Percentiles rank a stretch among this genome's conserved stretches.
phyloP scores from a whole-genome alignment of 2,797 vertebrate species.

The Gymnothorax reevesii region DNA sequence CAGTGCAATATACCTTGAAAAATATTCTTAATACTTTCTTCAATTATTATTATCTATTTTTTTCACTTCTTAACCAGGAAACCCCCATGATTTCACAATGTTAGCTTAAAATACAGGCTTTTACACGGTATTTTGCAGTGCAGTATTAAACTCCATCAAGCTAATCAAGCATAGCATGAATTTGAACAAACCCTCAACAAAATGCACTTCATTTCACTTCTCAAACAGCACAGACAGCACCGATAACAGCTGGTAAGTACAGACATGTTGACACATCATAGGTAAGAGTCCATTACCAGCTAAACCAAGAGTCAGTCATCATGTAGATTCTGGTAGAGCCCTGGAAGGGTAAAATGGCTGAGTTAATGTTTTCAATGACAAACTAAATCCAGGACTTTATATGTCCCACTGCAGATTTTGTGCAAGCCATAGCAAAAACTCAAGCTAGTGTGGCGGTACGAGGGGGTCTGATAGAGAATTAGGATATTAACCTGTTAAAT shows the following conservation, averaged over 20 bases:
- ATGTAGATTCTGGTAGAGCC: not conserved
- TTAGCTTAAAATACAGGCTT: not conserved
- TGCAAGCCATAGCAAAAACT: slow-evolving; percentile 4
- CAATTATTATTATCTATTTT: not conserved
- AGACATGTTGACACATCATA: not conserved
- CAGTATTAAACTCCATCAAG: not conserved
- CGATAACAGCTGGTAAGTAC: not conserved
- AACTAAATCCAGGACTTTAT: not conserved
- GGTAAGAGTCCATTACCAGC: no score
- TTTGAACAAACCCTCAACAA: not conserved
- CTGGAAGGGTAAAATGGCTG: not conserved
- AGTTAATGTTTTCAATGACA: slow-evolving; percentile 14
- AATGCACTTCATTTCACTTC: not conserved
- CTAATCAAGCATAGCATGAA: not conserved
- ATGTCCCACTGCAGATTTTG: not conserved
- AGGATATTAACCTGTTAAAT: no score
- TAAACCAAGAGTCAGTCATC: no score
- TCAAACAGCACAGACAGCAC: not conserved
- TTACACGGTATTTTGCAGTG: not conserved
- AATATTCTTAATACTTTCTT: not conserved
- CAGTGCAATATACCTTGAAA: not conserved
- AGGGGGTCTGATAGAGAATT: no score
- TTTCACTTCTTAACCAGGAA: not conserved
- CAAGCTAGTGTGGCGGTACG: no score
- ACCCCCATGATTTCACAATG: not conserved